Base-by-base conservation (phyloP, 1,140 invertebrate genomes). In the Leptopilina boulardi region DNA sequence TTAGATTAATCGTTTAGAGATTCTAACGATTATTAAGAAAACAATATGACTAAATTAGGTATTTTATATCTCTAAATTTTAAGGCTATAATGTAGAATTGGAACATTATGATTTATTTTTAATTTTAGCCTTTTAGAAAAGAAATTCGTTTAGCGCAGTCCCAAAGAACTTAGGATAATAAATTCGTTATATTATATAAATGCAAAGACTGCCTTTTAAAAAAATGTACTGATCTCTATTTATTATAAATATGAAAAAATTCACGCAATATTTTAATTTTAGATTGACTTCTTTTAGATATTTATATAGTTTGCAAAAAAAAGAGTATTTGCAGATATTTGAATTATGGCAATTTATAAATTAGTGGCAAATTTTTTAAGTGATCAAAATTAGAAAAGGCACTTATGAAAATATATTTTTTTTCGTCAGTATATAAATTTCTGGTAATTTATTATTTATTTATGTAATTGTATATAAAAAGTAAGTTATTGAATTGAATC, bases 61-160 rank as follows among this genome's bases (percentile, higher is more conserved):
- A n/a, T 66, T 66, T n/a, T 66, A 66, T 34, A 66, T n/a, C 23
- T 66, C 59, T 66, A 66, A 66, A 66, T 66, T 66, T n/a, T 66
- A 66, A 66, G 59, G 21, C 10, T 21, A 11, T 56, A 54, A 54
- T n/a, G 19, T 59, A 23, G 19, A 66, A 66, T 66, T 66, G 3
- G 21, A 26, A 66, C n/a, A 66, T 66, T 66, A 30, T 23, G 13
- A 59, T 8, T 59, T 19, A 21, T 15, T n/a, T 66, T 66, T 66
- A 30, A 66, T 30, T 44, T 66, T 66, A 66, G 59, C 26, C 23
- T 66, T 66, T 66, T 66, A 66, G 23, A 59, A 26, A 59, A 59
- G 23, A 66, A 66, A n/a, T 66, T 30, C 13, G 4, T 30, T 30
- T 66, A 30, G 59, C 59, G 59, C 59, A 66, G 23, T 66, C 26